Evolutionary conservation across 2,113 vertebrate species (phyloP), one percentile per base, ranked within the genome.

Genomic region (Sceloporus tristichus): DNA sequence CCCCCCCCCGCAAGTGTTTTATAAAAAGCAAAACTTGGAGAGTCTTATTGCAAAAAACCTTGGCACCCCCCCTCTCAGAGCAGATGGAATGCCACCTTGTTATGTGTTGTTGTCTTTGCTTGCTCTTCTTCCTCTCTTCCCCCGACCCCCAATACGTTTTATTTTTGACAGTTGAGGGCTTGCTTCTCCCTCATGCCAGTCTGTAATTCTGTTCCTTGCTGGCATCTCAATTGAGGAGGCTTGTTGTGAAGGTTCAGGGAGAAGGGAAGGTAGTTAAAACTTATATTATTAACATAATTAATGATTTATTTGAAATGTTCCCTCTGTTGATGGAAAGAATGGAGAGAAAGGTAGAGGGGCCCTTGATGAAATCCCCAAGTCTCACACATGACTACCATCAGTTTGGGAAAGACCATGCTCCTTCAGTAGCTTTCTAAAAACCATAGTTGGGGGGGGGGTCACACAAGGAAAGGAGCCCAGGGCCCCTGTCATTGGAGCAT

Each of bases 21-120:
- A 86, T 91, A 91, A 90, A 91, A 90, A 90, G 88, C 90, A 70
- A 87, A 87, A 34, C 1, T 53, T 56, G 19, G 83, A 74, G 83
- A 70, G 0, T 40, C 73, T 91, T 6, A 2, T 77, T 6, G 18
- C 76, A 0, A 38, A 91, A 13, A 92, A 85, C 92, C 91, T 92
- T 93, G 93, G 93, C 93, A 93, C 87, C 84, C 85, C 75, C 40
- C 40, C 92, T 93, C 81, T 0, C 94, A 73, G 89, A 85, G 90
- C 92, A 94, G 94, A 94, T 93, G 95, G 92, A 79, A 76, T 83
- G 80, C 92, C 66, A 79, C 68, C 82, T 78, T 83, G n/a, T 27
- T 91, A 23, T 27, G 68, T 85, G 80, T 81, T 74, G 48, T 59
- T 79, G n/a, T 56, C 5, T 11, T 27, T 11, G 48, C 77, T 79